These are phyloP conservation scores for Drosophila antonietae DNA, from an alignment of 2,888 invertebrate genomes.

Conservation along the genomic window DNA sequence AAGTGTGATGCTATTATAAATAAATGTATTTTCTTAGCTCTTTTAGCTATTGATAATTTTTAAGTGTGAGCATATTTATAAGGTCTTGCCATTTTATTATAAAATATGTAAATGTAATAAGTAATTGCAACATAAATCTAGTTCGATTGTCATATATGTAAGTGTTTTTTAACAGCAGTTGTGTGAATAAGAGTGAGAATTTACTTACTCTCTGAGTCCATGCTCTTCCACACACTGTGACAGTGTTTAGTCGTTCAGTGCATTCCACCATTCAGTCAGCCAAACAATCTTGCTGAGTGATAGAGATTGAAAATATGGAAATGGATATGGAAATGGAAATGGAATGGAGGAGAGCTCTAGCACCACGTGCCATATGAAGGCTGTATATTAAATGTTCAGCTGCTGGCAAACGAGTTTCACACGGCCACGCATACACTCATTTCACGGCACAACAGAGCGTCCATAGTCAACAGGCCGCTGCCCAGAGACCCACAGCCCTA, in stretches of 20 bases:
- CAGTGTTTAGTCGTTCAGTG: not conserved
- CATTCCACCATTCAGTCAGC: not conserved
- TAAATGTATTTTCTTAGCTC: not conserved
- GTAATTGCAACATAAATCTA: not conserved
- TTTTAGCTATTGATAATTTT: not conserved
- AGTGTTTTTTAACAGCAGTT: no score
- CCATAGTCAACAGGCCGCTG: constrained; percentile 8
- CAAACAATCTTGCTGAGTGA: constrained; percentile 1
- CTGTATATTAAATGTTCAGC: constrained; percentile 22
- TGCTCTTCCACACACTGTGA: no score
- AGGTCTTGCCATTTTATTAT: not conserved
- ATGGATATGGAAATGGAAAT: constrained; percentile 11
- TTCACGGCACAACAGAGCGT: not conserved
- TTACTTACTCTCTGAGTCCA: not conserved
- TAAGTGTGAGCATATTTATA: not conserved
- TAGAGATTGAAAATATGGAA: constrained; percentile 20
- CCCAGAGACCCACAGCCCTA: no score
- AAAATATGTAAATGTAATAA: no score
- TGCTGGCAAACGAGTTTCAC: constrained; percentile 38
- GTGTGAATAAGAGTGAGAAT: not conserved
- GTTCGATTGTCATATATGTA: not conserved
- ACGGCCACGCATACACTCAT: constrained; percentile 23
- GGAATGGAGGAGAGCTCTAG: not conserved
- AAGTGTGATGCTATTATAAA: not conserved
- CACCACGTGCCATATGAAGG: not conserved